Conservation (phyloP, 2,888 invertebrate genomes). For the Urechis unicinctus region DNA sequence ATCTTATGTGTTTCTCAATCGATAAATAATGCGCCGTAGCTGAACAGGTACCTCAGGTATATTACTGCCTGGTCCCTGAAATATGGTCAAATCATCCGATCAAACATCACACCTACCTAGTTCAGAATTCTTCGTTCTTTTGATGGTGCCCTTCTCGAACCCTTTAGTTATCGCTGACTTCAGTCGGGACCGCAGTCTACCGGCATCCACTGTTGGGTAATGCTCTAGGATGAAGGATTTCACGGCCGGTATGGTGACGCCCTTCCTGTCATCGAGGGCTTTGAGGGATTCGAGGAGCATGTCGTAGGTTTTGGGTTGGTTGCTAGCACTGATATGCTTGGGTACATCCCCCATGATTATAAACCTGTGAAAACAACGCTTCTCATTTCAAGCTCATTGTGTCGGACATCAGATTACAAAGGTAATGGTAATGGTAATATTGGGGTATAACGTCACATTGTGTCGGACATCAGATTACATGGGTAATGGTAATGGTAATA, state of each 20-base stretch:
- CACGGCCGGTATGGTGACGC: constrained; percentile 26
- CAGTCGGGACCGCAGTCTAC: constrained; percentile 18
- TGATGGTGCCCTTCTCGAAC: constrained; percentile 21
- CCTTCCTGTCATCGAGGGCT: constrained; percentile 12
- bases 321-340: too few species aligned
- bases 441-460: too few species aligned
- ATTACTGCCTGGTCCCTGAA: background rate
- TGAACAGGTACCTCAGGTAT: background rate
- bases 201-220: constrained; percentile 22
- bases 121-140: constrained; percentile 24
- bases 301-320: background rate
- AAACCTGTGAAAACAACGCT: too few species aligned
- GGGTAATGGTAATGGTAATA: too few species aligned
- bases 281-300: background rate
- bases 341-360: too few species aligned
- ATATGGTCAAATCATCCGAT: too few species aligned
- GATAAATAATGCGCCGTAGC: too few species aligned
- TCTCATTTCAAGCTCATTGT: too few species aligned
- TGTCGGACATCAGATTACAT: too few species aligned
- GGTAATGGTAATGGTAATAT: too few species aligned
- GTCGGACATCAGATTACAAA: too few species aligned
- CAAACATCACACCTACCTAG: background rate
- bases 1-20: too few species aligned
- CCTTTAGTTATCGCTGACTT: constrained; percentile 27
- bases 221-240: constrained; percentile 26